A percentile compares a stretch with the other conserved stretches of the same genome.
Conservation (phyloP, 2,797 vertebrate genomes). For the Neosilurus mollespiculum region DNA sequence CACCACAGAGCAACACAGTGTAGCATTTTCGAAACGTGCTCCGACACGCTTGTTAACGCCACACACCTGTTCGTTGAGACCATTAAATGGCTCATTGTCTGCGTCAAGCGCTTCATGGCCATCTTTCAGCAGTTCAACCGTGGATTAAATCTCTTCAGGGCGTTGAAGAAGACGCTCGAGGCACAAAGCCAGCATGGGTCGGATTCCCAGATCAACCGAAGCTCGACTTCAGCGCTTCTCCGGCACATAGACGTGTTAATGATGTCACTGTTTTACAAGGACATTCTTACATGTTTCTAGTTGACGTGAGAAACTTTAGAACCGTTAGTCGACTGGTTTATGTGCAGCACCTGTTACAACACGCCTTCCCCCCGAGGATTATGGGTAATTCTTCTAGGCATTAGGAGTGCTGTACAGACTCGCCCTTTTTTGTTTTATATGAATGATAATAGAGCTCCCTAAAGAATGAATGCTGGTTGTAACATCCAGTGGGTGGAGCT, state of each 20-base stretch:
- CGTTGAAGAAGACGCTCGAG: conserved; percentile 17
- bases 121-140: conserved; percentile 28
- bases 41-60: conserved; percentile 32
- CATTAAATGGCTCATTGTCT: conserved; percentile 33
- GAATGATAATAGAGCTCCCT: not conserved
- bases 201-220: not conserved
- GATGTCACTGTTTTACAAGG: not conserved
- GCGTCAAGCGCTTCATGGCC: not conserved
- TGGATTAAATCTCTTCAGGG: conserved; percentile 11
- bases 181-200: not conserved
- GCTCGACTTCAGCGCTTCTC: not conserved
- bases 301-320: not conserved
- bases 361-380: conserved; percentile 39
- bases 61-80: conserved; percentile 33
- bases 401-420: conserved; percentile 1
- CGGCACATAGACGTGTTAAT: not conserved
- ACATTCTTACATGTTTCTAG: not conserved
- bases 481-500: not conserved
- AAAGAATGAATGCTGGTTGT: not conserved
- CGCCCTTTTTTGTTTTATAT: conserved; percentile 1
- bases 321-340: conserved; percentile 9
- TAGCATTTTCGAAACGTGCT: conserved; percentile 31
- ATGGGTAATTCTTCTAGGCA: conserved; percentile 25
- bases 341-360: conserved; percentile 55
- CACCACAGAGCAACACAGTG: not conserved